Percentiles rank a stretch among this genome's conserved stretches.
phyloP scores from a whole-genome alignment of 37 sponge, comb jelly and placozoan species.

The Axinella damicornis region DNA sequence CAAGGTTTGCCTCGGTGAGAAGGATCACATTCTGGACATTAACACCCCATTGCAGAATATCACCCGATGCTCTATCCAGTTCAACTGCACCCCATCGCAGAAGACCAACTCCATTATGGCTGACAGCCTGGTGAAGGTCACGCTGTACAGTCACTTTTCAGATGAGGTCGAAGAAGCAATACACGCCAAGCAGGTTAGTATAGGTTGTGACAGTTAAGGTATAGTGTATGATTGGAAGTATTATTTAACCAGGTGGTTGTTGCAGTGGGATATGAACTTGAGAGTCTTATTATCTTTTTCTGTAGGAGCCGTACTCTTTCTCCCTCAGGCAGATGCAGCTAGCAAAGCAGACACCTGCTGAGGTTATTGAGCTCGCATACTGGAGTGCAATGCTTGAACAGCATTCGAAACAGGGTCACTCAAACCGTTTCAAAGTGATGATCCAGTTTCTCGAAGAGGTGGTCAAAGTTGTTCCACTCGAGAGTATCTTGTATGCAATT shows the following conservation, averaged over 20 bases:
- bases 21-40: neutral
- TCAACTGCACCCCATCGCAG: neutral
- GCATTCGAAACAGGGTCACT: neutral
- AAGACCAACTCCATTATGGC: neutral
- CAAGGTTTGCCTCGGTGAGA: slow-evolving; percentile 20
- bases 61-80: slow-evolving; percentile 5
- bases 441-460: slow-evolving; percentile 62
- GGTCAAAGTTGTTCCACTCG: slow-evolving; percentile 64
- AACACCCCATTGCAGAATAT: neutral
- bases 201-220: neutral
- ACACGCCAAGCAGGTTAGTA: slow-evolving; percentile 8
- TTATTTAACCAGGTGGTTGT: neutral
- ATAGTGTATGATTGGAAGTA: neutral
- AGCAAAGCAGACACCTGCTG: slow-evolving; percentile 61
- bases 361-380: slow-evolving; percentile 58
- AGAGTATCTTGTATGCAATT: slow-evolving; percentile 68
- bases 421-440: slow-evolving; percentile 19
- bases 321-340: slow-evolving; percentile 61
- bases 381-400: slow-evolving; percentile 64
- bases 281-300: neutral
- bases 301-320: slow-evolving; percentile 34
- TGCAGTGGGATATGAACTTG: too few relatives aligned
- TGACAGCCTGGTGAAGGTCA: neutral
- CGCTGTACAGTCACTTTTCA: slow-evolving; percentile 41
- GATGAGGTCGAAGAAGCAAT: neutral